A percentile compares a stretch with the other conserved stretches of the same genome.
These are phyloP conservation scores for Polydrusus pterygomalis DNA, from an alignment of 2,888 invertebrate genomes.

Conservation along the genomic window DNA sequence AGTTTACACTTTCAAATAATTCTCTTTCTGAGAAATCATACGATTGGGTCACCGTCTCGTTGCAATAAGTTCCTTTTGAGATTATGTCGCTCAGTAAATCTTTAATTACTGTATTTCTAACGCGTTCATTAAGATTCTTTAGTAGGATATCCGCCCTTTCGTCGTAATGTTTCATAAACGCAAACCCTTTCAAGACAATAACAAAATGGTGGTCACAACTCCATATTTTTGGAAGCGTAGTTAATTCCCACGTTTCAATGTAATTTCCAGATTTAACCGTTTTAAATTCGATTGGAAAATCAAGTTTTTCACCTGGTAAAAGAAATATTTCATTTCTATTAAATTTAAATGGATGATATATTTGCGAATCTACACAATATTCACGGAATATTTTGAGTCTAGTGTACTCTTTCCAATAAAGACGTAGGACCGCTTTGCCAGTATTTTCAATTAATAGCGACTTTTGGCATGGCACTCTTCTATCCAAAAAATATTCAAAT, in stretches of 20 bases:
- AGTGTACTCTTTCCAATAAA: conserved; percentile 62
- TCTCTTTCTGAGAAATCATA: conserved; percentile 58
- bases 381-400: conserved; percentile 65
- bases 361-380: conserved; percentile 34
- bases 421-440: conserved; percentile 59
- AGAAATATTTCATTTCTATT: conserved; percentile 75
- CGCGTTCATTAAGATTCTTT: conserved; percentile 55
- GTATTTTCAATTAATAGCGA: conserved; percentile 61
- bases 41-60: conserved; percentile 13
- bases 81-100: conserved; percentile 58
- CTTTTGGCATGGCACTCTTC: conserved; percentile 48
- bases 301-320: conserved; percentile 73
- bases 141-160: conserved; percentile 49
- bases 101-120: conserved; percentile 56
- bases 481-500: conserved; percentile 58
- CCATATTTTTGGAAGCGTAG: conserved; percentile 58
- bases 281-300: conserved; percentile 73
- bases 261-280: conserved; percentile 58
- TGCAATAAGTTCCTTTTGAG: conserved; percentile 43
- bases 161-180: conserved; percentile 46
- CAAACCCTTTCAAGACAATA: conserved; percentile 55
- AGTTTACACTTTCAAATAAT: conserved; percentile 63
- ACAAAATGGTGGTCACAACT: conserved; percentile 51
- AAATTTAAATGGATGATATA: conserved; percentile 72
- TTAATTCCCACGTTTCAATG: conserved; percentile 59